Base-by-base conservation (phyloP, 2,888 invertebrate genomes). In the Eurytoma californica region DNA sequence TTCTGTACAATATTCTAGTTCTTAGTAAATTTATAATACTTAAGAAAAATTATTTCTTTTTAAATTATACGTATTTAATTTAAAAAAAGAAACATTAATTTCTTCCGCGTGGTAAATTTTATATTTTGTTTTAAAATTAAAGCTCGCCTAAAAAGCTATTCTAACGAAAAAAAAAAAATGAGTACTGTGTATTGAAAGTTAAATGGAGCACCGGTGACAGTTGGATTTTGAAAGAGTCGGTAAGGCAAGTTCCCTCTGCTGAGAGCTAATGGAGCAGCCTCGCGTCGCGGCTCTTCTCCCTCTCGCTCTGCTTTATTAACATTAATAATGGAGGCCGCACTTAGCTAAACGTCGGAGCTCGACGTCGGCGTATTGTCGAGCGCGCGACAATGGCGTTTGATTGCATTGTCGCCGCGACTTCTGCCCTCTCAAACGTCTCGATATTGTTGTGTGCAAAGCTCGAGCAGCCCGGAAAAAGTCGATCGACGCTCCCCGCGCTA, bases 281-380 rank as follows among this genome's bases (percentile, higher is more conserved):
- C 49, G 12, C n/a, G 16, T 20, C 18, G 9, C 30, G 61, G 51
- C 12, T 13, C 13, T 63, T 30, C 28, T 55, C 55, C 60, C 24
- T 24, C 16, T 70, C 39, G 70, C 28, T 69, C 55, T 28, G 83
- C 83, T 85, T 85, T 84, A 84, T 85, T 85, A 87, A 84, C 82
- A 80, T 82, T 83, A 84, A 86, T 84, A 85, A 85, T 84, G 83
- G 82, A 70, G 28, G 20, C 13, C 3, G 82, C 84, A 86, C 85
- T 87, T 84, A 81, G 82, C 83, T 87, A 87, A 86, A 86, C 85
- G 84, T 82, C 49, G 47, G 20, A 69, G 58, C 58, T n/a, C 83
- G 79, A 82, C 82, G 80, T 84, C 58, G 78, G 80, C 78, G 82
- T 78, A 76, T 51, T 28, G 70, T 80, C 30, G 49, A 28, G 61